Base-by-base conservation (phyloP, 1,140 invertebrate genomes). In the Monochamus saltuarius region DNA sequence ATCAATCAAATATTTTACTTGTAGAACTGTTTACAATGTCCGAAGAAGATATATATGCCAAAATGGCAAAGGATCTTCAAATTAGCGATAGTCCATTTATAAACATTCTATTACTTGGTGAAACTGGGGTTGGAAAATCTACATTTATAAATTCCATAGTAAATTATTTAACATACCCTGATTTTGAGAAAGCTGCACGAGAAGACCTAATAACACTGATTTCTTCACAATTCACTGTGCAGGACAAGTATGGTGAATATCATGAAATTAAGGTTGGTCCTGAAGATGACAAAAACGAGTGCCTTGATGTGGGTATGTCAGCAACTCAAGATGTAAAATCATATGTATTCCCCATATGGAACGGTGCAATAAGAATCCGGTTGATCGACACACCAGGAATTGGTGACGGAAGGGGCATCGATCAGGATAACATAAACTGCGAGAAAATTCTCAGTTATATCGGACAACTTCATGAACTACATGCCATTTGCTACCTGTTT, bases 81-180 rank as follows among this genome's bases (percentile, higher is more conserved):
- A 36, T 61, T 47, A 45, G 45, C 7, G 49, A 38, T 19, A 51
- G 65, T 46, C 54, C 38, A 19, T 65, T 73, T 34, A 67, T 73
- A 8, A 75, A 75, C 45, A 71, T 75, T 36, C 57, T 75, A 10
- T 46, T 75, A 9, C 47, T 75, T 16, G 73, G 73, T 10, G 70
- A 73, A 55, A 73, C 69, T 8, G 73, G 73, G 13, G 70, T 68
- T 2, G 73, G 73, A 34, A 75, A 75, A 63, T 73, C 73, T 4
- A 73, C 72, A 3, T 73, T 74, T 38, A 73, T 74, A 13, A 75
- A 75, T 55, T 53, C 73, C 8, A 55, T 75, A n/a, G 65, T 63
- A 3, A 74, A 73, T 51, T 74, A 74, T 56, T 54, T 73, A 14
- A 62, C 67, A 36, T 65, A 68, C 59, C 39, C 61, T 2, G 49